A percentile compares a stretch with the other conserved stretches of the same genome.
Evolutionary conservation across 2,797 vertebrate genomes (phyloP).

Genomic region (Acanthopagrus latus): DNA sequence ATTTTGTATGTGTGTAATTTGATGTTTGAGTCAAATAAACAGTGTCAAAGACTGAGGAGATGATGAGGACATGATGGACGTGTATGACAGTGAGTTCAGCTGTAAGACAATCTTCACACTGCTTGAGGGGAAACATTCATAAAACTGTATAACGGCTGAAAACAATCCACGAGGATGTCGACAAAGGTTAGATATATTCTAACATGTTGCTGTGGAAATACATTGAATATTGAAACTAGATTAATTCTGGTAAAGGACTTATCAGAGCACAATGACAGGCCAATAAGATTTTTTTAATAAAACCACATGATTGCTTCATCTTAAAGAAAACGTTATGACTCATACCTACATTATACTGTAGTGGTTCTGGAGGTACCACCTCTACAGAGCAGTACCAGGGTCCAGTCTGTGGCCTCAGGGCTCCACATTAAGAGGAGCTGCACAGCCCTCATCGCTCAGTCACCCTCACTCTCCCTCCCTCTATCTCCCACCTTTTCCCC

Average conservation of each 20-base stretch:
- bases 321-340: slow-evolving; percentile 1
- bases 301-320: not conserved
- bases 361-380: not conserved
- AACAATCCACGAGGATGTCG: not conserved
- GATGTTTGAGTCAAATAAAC: no score
- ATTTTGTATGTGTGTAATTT: no score
- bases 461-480: slow-evolving; percentile 32
- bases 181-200: not conserved
- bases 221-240: slow-evolving; percentile 1
- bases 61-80: not conserved
- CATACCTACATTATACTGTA: not conserved
- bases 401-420: slow-evolving; percentile 41
- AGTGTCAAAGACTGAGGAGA: not conserved
- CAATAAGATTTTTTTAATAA: slow-evolving; percentile 24
- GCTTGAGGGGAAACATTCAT: not conserved
- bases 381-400: not conserved
- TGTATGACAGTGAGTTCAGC: no score
- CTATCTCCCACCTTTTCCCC: not conserved
- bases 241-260: not conserved
- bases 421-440: slow-evolving; percentile 45
- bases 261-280: not conserved
- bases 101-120: not conserved
- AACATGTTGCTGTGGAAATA: not conserved
- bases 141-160: not conserved
- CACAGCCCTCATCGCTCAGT: slow-evolving; percentile 44